These are phyloP conservation scores for Heliconius cydno DNA, from an alignment of 2,888 invertebrate species.

Conservation along the genomic window DNA sequence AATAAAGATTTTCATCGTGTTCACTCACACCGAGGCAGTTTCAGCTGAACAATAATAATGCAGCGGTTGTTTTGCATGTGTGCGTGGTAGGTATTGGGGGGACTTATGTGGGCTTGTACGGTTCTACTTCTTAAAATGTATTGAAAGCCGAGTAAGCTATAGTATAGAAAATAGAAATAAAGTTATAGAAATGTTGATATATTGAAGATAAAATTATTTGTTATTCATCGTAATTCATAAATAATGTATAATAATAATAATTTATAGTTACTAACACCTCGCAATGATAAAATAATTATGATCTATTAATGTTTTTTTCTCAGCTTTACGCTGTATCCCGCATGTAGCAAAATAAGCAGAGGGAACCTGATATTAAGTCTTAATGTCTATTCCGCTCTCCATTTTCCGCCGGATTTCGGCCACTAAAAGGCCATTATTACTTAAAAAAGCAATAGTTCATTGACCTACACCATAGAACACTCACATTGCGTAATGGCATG, in stretches of 20 bases:
- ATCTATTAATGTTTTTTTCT: no score
- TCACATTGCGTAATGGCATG: constrained; percentile 30
- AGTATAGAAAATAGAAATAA: neutral
- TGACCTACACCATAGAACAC: neutral
- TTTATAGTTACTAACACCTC: no score
- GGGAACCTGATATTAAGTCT: no score
- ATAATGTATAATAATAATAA: neutral
- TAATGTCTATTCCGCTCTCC: no score
- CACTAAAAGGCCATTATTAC: neutral
- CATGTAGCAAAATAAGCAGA: no score
- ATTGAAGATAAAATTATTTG: neutral
- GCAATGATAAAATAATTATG: neutral
- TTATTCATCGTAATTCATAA: neutral
- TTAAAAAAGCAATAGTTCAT: neutral
- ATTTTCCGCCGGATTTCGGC: no score
- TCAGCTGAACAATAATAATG: constrained; percentile 66
- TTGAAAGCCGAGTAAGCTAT: neutral
- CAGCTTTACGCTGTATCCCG: no score
- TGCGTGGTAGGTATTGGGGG: constrained; percentile 65
- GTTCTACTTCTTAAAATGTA: constrained; percentile 69
- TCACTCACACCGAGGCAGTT: constrained; percentile 78
- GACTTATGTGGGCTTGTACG: constrained; percentile 56
- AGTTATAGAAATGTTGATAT: neutral
- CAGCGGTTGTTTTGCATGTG: constrained; percentile 67
- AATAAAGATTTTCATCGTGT: constrained; percentile 84